These are phyloP conservation scores for Bombus cullumanus DNA, from an alignment of 1,140 invertebrate species.

Conservation along the genomic window DNA sequence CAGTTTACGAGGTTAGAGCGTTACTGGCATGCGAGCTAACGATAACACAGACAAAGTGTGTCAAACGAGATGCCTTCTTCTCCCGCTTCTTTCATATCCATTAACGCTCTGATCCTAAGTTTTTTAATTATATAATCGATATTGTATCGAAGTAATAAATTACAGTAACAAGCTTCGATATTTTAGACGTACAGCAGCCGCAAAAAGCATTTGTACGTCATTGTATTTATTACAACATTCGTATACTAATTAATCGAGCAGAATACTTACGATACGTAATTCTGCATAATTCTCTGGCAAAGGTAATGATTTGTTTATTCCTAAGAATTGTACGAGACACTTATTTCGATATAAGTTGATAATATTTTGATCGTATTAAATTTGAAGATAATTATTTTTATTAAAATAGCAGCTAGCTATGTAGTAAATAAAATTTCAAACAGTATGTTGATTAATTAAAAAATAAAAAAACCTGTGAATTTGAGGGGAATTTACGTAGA, in stretches of 20 bases:
- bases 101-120: background rate
- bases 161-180: background rate
- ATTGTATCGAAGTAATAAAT: background rate
- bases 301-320: too few relatives aligned
- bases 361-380: background rate
- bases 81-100: background rate
- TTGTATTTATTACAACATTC: too few relatives aligned
- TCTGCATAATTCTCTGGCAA: too few relatives aligned
- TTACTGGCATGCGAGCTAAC: constrained; percentile 18
- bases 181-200: too few relatives aligned
- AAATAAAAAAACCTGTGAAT: background rate
- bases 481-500: background rate
- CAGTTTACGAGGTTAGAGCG: constrained; percentile 61
- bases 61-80: constrained; percentile 29
- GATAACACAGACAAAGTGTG: constrained; percentile 27
- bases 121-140: constrained; percentile 5
- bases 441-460: background rate
- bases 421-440: background rate
- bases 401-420: background rate
- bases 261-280: too few relatives aligned
- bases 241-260: too few relatives aligned
- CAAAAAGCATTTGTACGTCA: too few relatives aligned
- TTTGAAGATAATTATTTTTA: background rate
- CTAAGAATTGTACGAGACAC: too few relatives aligned
- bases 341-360: too few relatives aligned